These are phyloP conservation scores for Stomatorhinus walkeri DNA, from an alignment of 2,797 vertebrate species.

Conservation along the genomic window DNA sequence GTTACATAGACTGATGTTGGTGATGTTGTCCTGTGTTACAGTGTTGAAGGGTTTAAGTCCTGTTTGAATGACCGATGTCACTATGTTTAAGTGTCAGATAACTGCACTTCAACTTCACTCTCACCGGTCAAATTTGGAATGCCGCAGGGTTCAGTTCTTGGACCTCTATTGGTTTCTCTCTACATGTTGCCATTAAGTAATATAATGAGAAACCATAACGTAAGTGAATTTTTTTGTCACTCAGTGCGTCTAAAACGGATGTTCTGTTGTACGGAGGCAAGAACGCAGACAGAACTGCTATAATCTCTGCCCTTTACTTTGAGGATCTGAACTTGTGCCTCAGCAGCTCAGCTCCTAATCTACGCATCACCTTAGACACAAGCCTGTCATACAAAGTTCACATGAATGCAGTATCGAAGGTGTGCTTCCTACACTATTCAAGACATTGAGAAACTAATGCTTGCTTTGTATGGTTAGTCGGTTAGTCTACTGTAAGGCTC, in stretches of 20 bases:
- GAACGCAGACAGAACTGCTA: not conserved
- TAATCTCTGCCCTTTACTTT: not conserved
- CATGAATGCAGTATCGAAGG: not conserved
- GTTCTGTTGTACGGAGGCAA: not conserved
- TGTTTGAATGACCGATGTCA: not conserved
- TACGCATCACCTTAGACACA: not conserved
- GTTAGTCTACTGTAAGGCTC: not conserved
- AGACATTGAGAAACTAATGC: not conserved
- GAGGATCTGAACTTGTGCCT: not conserved
- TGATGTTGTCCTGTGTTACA: not conserved
- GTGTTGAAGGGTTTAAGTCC: not conserved
- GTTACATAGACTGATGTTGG: not conserved
- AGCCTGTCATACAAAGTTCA: not conserved
- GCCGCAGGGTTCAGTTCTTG: not conserved
- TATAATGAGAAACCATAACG: not conserved
- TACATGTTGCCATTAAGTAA: not conserved
- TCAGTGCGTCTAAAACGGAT: not conserved
- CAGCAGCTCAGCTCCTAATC: not conserved
- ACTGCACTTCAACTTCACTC: not conserved
- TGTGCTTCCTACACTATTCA: not conserved
- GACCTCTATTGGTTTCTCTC: not conserved
- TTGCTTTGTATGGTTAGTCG: not conserved
- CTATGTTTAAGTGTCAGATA: not conserved
- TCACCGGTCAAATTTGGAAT: not conserved
- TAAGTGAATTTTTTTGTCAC: not conserved